Conservation (phyloP, 2,797 vertebrate species). For the Pangasius sanitwongsei region DNA sequence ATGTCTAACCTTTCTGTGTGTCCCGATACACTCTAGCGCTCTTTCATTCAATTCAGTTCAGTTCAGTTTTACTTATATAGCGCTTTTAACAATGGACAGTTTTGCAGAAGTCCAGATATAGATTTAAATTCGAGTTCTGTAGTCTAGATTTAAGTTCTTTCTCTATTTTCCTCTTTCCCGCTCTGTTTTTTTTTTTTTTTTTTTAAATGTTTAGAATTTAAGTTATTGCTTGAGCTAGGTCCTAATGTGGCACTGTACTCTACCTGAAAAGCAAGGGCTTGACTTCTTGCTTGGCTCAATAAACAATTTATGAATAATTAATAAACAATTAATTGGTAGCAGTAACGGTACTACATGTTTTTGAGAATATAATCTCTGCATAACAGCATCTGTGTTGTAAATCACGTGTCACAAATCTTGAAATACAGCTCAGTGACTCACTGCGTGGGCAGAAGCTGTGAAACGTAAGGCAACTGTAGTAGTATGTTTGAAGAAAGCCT, state of each 20-base stretch:
- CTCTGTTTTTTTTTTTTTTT: too few relatives aligned
- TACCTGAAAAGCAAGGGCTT: not conserved
- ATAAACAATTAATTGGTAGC: not conserved
- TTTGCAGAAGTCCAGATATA: not conserved
- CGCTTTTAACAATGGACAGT: not conserved
- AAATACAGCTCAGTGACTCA: slow-evolving; percentile 4
- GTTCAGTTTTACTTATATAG: not conserved
- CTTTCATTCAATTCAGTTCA: not conserved
- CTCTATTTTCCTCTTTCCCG: not conserved
- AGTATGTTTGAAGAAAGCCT: not conserved
- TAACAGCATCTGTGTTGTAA: not conserved
- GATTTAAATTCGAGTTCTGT: not conserved
- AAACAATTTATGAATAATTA: not conserved
- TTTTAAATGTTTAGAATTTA: not conserved
- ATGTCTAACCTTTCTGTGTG: not conserved
- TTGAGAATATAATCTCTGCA: not conserved
- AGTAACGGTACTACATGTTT: not conserved
- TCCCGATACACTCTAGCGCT: not conserved
- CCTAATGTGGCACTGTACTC: not conserved
- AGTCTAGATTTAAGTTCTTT: not conserved
- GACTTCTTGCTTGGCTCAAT: not conserved
- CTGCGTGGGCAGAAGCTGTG: not conserved
- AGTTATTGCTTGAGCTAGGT: not conserved
- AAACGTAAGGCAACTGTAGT: not conserved
- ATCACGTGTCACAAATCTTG: not conserved